A percentile compares a stretch with the other conserved stretches of the same genome.
Conservation (phyloP, 1,140 invertebrate species). For the Ptiloglossa arizonensis region DNA sequence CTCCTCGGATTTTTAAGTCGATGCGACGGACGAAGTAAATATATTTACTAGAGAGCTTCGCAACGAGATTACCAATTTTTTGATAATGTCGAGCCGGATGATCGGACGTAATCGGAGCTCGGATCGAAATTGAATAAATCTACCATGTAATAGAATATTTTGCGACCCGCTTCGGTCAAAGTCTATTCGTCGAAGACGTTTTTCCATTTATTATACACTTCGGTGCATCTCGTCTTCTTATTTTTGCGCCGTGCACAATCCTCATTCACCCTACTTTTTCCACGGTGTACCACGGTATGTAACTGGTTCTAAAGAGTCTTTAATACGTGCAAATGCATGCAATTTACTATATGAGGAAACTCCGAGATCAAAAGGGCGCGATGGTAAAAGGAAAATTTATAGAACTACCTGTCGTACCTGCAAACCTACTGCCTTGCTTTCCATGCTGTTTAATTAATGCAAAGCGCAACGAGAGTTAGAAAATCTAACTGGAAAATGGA, state of each 20-base stretch:
- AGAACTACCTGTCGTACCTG: not conserved
- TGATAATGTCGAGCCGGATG: not conserved
- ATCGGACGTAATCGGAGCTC: not conserved
- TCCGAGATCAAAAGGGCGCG: not conserved
- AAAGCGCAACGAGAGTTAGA: not conserved
- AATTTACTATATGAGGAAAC: not conserved
- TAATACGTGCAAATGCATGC: slow-evolving; percentile 37
- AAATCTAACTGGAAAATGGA: too few relatives aligned
- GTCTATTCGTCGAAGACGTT: not conserved
- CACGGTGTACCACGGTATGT: not conserved
- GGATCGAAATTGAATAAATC: slow-evolving; percentile 16
- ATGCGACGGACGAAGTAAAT: not conserved
- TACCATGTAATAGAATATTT: slow-evolving; percentile 31
- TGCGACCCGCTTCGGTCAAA: slow-evolving; percentile 20
- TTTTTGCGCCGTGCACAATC: slow-evolving; percentile 12
- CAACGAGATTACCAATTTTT: not conserved
- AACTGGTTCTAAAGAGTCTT: slow-evolving; percentile 40
- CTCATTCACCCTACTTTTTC: slow-evolving; percentile 14
- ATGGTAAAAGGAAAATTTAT: not conserved
- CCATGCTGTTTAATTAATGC: not conserved
- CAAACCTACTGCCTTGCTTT: not conserved
- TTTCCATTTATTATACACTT: not conserved
- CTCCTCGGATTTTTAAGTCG: not conserved
- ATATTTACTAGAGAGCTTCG: not conserved
- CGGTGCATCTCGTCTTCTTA: slow-evolving; percentile 19